Evolutionary conservation across 35 echinoderm and acorn worm species (phyloP), one percentile per base, ranked within the genome.

Genomic region (Nesometra sesokonis): DNA sequence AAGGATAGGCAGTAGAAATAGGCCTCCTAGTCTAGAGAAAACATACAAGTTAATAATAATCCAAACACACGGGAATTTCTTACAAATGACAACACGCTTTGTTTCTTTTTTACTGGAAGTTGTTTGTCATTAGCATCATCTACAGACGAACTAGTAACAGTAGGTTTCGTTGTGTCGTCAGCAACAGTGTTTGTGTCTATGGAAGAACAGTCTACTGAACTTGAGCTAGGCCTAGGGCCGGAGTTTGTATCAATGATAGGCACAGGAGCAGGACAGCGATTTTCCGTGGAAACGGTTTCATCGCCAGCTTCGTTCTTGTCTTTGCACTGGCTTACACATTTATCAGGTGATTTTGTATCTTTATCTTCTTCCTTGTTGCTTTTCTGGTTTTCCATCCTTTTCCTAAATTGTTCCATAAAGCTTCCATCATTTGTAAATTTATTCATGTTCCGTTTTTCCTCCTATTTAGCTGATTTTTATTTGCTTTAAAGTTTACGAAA

Each of bases 321-420:
- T 67, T 19, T 3, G 23, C 21, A 27, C 52, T 19, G 52, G 21
- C 52, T 27, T 67, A 67, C 9, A 43, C 39, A 43, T 43, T 4
- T 7, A 15, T 43, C 15, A 43, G 39, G 4, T 43, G 39, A 43
- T 15, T 43, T 43, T 43, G 15, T 15, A 67, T 9, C 21, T 67
- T 67, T 27, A 11, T 76, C 27, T 37, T 5, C 40, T 36, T 83
- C 35, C 36, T 77, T 79, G 27, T 46, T 21, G 46, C 67, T 57
- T 38, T 85, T 90, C 43, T 90, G 82, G 27, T 79, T 35, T 79
- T 90, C 88, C 76, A 90, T 79, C 40, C 40, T 90, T 38, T 77
- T 90, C 32, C 57, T 85, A 79, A 90, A 90, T 83, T 85, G 84
- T 85, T 90, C 88, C 76, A 90, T 79, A 35, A 90, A 90, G 30